phyloP scores from a whole-genome alignment of 2,888 invertebrate genomes.

The Harpagoxenus sublaevis region DNA sequence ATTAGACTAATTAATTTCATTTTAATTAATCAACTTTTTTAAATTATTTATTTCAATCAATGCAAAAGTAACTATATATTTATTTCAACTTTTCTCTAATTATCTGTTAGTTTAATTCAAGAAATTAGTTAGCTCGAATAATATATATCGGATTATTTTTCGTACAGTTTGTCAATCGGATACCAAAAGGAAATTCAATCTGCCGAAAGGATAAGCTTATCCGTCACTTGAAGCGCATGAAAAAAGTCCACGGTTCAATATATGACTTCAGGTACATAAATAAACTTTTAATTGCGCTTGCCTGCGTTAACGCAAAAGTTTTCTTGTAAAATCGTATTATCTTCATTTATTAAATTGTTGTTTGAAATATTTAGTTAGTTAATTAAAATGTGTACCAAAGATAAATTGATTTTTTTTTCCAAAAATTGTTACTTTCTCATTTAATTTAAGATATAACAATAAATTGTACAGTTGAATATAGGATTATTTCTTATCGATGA shows the following conservation, averaged over 20 bases:
- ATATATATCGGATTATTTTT: conserved; percentile 10
- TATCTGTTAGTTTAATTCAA: neutral
- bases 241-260: conserved; percentile 92
- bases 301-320: neutral
- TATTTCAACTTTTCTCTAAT: neutral
- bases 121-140: neutral
- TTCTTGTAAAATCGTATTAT: neutral
- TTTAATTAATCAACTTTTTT: neutral
- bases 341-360: neutral
- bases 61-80: neutral
- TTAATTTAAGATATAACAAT: neutral
- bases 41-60: neutral
- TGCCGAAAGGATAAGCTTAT: conserved; percentile 94
- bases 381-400: conserved; percentile 1
- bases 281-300: neutral
- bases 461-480: neutral
- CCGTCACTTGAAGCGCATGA: conserved; percentile 93
- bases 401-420: neutral
- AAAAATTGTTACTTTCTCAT: neutral
- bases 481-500: neutral
- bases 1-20: neutral
- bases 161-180: conserved; percentile 92
- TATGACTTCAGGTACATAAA: conserved; percentile 92
- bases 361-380: neutral
- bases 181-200: conserved; percentile 94